Conservation (phyloP, 2,888 invertebrate genomes). For the Pristionchus mayeri region DNA sequence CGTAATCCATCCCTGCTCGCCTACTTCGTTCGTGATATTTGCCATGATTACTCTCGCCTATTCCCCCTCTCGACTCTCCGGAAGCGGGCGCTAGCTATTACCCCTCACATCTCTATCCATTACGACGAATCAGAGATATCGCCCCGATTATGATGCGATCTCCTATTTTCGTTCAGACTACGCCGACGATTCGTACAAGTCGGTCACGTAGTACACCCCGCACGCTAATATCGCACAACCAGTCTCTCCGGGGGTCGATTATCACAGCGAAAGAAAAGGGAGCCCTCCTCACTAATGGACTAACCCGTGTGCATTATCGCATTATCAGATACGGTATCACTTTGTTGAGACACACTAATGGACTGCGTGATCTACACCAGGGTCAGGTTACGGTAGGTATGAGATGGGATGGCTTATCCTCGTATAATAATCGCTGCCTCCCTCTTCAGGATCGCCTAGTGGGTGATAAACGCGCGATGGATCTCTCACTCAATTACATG, state of each 20-base stretch:
- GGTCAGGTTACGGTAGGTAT: constrained; percentile 26
- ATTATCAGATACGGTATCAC: constrained; percentile 34
- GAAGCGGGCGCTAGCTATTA: constrained; percentile 13
- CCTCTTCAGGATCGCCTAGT: constrained; percentile 21
- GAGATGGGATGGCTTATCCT: neutral
- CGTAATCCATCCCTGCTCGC: neutral
- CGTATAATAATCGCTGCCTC: neutral
- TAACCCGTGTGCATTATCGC: constrained; percentile 33
- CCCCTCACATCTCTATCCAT: constrained; percentile 9
- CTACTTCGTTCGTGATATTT: constrained; percentile 19
- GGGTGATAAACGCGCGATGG: neutral
- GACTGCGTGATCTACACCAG: neutral
- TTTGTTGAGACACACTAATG: neutral
- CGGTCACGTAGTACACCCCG: constrained; percentile 5
- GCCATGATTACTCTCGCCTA: constrained; percentile 11
- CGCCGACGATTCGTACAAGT: constrained; percentile 29
- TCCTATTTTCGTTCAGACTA: neutral
- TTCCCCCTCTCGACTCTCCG: neutral
- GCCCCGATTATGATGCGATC: constrained; percentile 11
- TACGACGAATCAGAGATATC: constrained; percentile 11
- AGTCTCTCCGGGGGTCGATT: neutral
- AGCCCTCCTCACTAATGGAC: constrained; percentile 29
- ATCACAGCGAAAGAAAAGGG: neutral
- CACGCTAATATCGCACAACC: constrained; percentile 31
- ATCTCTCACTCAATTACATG: constrained; percentile 31